A percentile compares a stretch with the other conserved stretches of the same genome.
Conservation (phyloP, 2,113 vertebrate genomes). For the Otis tarda region DNA sequence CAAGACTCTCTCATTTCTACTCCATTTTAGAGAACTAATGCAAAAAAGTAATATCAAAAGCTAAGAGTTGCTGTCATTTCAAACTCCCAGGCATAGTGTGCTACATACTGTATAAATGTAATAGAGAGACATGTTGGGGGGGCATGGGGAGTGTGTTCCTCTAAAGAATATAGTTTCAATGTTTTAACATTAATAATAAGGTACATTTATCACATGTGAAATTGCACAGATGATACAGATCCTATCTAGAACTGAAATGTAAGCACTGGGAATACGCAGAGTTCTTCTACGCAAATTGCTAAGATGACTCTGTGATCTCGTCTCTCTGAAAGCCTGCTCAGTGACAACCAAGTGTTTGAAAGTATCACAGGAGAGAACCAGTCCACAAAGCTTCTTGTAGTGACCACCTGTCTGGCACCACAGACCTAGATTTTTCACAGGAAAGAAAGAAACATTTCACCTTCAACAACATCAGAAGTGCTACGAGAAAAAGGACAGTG, state of each 20-base stretch:
- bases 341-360: not conserved
- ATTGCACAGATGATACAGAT: not conserved
- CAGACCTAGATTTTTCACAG: not conserved
- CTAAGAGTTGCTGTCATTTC: not conserved
- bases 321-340: not conserved
- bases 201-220: not conserved
- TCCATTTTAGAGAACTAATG: not conserved
- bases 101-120: not conserved
- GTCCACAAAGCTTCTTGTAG: not conserved
- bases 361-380: not conserved
- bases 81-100: not conserved
- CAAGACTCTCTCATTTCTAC: not conserved
- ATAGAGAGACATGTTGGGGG: not conserved
- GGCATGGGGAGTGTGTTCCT: too few species aligned
- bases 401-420: not conserved
- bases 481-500: not conserved
- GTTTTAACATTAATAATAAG: fast-evolving
- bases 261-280: not conserved
- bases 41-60: not conserved
- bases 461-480: not conserved
- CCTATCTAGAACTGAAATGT: not conserved
- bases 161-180: not conserved
- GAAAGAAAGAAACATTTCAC: not conserved
- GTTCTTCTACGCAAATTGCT: not conserved
- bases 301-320: not conserved